Percentiles rank a stretch among this genome's conserved stretches.
Conservation (phyloP, 2,797 vertebrate species). For the Denticeps clupeoides region DNA sequence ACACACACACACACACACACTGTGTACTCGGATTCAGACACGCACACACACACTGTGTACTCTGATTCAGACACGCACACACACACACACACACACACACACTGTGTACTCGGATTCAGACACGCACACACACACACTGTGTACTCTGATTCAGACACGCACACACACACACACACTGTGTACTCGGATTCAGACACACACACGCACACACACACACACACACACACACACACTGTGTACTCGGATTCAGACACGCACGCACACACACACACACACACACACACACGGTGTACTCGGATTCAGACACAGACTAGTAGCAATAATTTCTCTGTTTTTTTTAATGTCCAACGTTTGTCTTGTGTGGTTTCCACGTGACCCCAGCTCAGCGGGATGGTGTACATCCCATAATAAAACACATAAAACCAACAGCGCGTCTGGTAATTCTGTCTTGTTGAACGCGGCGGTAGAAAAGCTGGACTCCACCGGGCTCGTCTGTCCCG, state of each 20-base stretch:
- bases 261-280: conserved; percentile 2
- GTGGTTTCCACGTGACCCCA: conserved; percentile 40
- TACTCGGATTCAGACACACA: neutral
- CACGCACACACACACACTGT: neutral
- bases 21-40: neutral
- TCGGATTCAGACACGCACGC: too few relatives aligned
- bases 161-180: neutral
- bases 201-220: neutral
- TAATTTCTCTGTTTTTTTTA: conserved; percentile 44
- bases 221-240: conserved; percentile 9
- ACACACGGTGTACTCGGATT: too few relatives aligned
- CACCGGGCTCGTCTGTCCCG: too few relatives aligned
- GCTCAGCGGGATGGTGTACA: conserved; percentile 41
- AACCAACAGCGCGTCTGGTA: conserved; percentile 44
- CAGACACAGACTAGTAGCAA: conserved; percentile 45
- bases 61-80: neutral
- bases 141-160: neutral
- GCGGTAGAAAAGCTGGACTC: too few relatives aligned
- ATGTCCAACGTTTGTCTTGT: conserved; percentile 59
- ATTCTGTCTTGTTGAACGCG: too few relatives aligned
- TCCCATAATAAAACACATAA: conserved; percentile 52
- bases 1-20: neutral
- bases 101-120: neutral
- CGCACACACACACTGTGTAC: too few relatives aligned
- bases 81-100: neutral